phyloP scores from a whole-genome alignment of 2,797 vertebrate genomes.

The Loris lydekkerianus region DNA sequence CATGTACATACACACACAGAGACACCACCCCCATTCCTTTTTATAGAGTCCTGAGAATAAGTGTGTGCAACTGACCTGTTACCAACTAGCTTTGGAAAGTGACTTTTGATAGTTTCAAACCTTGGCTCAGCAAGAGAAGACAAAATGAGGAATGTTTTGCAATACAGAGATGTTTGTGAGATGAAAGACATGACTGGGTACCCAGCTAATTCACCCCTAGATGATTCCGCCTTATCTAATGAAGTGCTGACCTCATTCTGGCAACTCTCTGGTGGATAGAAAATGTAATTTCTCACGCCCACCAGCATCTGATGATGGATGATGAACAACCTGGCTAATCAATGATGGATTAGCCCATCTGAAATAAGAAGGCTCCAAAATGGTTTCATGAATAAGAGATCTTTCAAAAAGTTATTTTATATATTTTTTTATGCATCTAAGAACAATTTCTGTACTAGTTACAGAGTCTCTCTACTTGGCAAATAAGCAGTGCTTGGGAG shows the following conservation, averaged over 20 bases:
- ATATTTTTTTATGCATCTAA: slow-evolving; percentile 54
- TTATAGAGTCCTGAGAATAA: not conserved
- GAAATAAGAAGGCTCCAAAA: slow-evolving; percentile 73
- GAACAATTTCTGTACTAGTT: slow-evolving; percentile 57
- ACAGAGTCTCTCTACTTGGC: not conserved
- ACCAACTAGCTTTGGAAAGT: not conserved
- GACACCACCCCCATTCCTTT: not conserved
- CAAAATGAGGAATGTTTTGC: not conserved
- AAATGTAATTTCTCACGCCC: slow-evolving; percentile 69
- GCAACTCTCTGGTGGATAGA: slow-evolving; percentile 63
- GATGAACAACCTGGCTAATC: slow-evolving; percentile 77
- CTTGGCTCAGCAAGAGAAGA: not conserved
- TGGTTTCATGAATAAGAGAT: slow-evolving; percentile 77
- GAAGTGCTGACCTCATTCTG: slow-evolving; percentile 63
- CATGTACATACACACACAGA: not conserved
- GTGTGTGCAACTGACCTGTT: not conserved
- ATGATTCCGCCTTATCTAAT: slow-evolving; percentile 46
- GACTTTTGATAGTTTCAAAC: not conserved
- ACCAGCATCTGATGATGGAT: slow-evolving; percentile 72
- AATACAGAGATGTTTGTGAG: not conserved
- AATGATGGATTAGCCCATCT: slow-evolving; percentile 76
- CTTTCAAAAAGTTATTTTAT: slow-evolving; percentile 68
- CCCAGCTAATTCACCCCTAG: slow-evolving; percentile 54
- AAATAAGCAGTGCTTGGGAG: not conserved
- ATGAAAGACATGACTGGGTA: not conserved